Evolutionary conservation across 2,888 invertebrate species (phyloP).

Genomic region (Iphiclides podalirius): DNA sequence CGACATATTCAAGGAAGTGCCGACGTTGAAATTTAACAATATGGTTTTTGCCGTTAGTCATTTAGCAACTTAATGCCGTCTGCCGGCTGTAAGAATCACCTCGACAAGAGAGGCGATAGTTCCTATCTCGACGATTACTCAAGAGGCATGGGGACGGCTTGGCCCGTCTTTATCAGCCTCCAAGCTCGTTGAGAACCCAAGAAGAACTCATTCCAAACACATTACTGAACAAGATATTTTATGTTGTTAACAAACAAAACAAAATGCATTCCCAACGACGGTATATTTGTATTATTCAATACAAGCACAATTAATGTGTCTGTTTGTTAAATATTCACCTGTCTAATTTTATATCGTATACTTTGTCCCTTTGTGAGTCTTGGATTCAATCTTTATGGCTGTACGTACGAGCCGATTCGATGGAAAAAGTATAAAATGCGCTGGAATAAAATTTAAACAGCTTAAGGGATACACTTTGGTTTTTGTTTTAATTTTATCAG

Average conservation of each 20-base stretch:
- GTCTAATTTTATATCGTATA: conserved; percentile 3
- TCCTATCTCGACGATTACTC: conserved; percentile 63
- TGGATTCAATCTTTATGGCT: neutral
- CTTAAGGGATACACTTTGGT: neutral
- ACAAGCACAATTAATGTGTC: neutral
- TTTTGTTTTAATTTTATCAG: conserved; percentile 4
- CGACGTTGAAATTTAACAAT: conserved; percentile 20
- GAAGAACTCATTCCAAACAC: conserved; percentile 32
- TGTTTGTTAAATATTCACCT: neutral
- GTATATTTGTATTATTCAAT: conserved; percentile 11
- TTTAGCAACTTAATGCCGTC: conserved; percentile 24
- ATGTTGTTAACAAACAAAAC: conserved; percentile 19
- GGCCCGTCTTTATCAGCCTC: conserved; percentile 50
- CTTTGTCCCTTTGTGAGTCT: neutral
- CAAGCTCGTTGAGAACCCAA: conserved; percentile 31
- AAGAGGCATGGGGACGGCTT: conserved; percentile 50
- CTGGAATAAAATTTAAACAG: neutral
- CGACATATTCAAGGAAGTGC: conserved; percentile 8
- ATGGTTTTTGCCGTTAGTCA: conserved; percentile 23
- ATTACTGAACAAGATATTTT: conserved; percentile 21
- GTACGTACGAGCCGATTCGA: neutral
- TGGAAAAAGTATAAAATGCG: conserved; percentile 1
- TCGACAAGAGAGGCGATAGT: conserved; percentile 51
- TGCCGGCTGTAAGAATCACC: conserved; percentile 52
- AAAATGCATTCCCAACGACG: conserved; percentile 9